These are phyloP conservation scores for Mylabris sibirica DNA, from an alignment of 2,888 invertebrate species.

Conservation along the genomic window DNA sequence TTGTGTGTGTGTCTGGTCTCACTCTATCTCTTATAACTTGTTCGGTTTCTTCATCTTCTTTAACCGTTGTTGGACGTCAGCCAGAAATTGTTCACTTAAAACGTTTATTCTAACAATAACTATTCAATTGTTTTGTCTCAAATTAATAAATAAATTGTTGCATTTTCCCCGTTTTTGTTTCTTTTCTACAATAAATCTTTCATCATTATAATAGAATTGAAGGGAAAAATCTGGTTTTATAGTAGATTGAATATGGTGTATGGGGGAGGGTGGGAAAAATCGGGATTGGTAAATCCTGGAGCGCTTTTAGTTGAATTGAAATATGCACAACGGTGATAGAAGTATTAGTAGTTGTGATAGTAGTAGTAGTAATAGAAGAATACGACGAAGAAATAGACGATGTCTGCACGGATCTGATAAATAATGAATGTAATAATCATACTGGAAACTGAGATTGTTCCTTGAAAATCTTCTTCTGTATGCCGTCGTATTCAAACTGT, in stretches of 20 bases:
- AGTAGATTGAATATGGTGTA: constrained; percentile 21
- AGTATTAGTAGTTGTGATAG: constrained; percentile 8
- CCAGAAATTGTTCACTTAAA: constrained; percentile 30
- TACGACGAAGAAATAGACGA: background rate
- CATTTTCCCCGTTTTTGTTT: too few species aligned
- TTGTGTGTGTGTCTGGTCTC: background rate
- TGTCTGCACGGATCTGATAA: constrained; percentile 37
- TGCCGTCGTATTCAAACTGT: background rate
- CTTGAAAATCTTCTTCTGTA: constrained; percentile 30
- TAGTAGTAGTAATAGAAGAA: background rate
- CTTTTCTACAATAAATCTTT: background rate
- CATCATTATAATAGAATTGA: background rate
- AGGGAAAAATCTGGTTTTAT: background rate
- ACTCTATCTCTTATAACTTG: background rate
- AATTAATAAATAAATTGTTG: background rate
- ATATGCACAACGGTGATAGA: constrained; percentile 23
- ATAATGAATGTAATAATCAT: constrained; percentile 46
- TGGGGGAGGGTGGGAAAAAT: background rate
- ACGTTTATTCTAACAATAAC: constrained; percentile 46
- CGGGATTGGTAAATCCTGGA: constrained; percentile 17
- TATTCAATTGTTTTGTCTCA: constrained; percentile 44
- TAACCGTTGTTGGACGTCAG: constrained; percentile 22
- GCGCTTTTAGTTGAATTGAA: constrained; percentile 31
- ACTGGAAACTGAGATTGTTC: constrained; percentile 41
- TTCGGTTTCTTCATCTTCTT: constrained; percentile 12